Evolutionary conservation across 1,140 invertebrate genomes (phyloP).

Genomic region (Dinoponera quadriceps): DNA sequence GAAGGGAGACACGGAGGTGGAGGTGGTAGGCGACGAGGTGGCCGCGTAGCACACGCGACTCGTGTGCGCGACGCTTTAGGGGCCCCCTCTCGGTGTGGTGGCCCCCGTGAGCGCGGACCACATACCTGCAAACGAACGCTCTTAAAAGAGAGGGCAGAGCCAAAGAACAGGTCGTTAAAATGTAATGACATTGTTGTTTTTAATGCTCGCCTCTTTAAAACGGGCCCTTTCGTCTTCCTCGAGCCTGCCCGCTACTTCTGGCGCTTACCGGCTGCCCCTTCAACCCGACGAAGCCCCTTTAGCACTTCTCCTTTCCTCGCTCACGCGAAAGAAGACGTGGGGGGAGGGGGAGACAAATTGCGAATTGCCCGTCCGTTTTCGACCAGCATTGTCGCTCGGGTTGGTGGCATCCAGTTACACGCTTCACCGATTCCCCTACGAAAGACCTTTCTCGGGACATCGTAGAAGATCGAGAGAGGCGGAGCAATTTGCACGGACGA

Average conservation of each 20-base stretch:
- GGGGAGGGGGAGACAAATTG: slow-evolving; percentile 44
- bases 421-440: slow-evolving; percentile 27
- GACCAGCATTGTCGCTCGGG: slow-evolving; percentile 9
- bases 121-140: slow-evolving; percentile 78
- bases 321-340: slow-evolving; percentile 12
- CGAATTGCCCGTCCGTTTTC: slow-evolving; percentile 8
- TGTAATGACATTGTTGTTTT: slow-evolving; percentile 83
- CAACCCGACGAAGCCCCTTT: slow-evolving; percentile 22
- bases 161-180: slow-evolving; percentile 81
- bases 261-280: slow-evolving; percentile 54
- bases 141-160: slow-evolving; percentile 76
- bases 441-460: background rate
- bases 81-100: slow-evolving; percentile 43
- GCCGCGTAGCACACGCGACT: slow-evolving; percentile 41
- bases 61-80: slow-evolving; percentile 62
- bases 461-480: background rate
- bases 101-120: slow-evolving; percentile 70
- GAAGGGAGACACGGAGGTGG: background rate
- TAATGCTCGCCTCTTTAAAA: slow-evolving; percentile 80
- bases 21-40: slow-evolving; percentile 8
- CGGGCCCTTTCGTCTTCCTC: slow-evolving; percentile 72
- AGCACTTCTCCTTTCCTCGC: slow-evolving; percentile 54
- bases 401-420: background rate
- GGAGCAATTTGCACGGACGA: slow-evolving; percentile 14
- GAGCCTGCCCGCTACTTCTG: slow-evolving; percentile 68